Evolutionary conservation across 1,140 invertebrate species (phyloP), one percentile per base, ranked within the genome.

Genomic region (Brachionus paranguensis): DNA sequence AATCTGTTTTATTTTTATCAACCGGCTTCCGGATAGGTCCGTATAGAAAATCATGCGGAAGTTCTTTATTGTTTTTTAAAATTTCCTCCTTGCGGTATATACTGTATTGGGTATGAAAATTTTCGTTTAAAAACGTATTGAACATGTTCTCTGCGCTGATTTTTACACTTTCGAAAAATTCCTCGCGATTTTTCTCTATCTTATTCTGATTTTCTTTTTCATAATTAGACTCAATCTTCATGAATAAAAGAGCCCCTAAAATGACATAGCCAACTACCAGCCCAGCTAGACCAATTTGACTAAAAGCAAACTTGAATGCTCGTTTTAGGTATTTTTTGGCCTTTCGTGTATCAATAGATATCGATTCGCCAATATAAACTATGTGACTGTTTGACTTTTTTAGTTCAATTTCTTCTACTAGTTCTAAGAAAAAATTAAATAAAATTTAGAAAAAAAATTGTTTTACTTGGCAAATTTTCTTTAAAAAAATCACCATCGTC

Each of bases 261-360:
- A 84, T 78, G 17, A 84, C 84, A 78, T 84, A 84, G 27, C 50
- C 72, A 68, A 84, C 84, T 4, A 84, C 84, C 6, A 84, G 74
- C 14, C 84, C 72, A 20, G 68, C 74, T 20, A 78, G 24, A 17
- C 83, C 83, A 37, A 84, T 76, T 84, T 84, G 83, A 37, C 68
- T 76, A 43, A 84, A 84, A 14, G 78, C 78, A 45, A 81, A 81
- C 43, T 81, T 81, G 24, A 81, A 81, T 45, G 50, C 78, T 47
- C 64, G 50, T 33, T 81, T 81, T 10, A 81, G 24, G 29, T 64
- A 81, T 68, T 81, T 81, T 81, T 81, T 81, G 14, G 43, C 53
- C 27, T 81, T 43, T 64, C 33, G n/a, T 10, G 78, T 81, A 47
- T 81, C 78, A 27, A 81, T 81, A 43, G 64, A 24, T 29, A 60